A percentile compares a stretch with the other conserved stretches of the same genome.
Evolutionary conservation across 2,113 vertebrate species (phyloP).

Genomic region (Seriola rivoliana): DNA sequence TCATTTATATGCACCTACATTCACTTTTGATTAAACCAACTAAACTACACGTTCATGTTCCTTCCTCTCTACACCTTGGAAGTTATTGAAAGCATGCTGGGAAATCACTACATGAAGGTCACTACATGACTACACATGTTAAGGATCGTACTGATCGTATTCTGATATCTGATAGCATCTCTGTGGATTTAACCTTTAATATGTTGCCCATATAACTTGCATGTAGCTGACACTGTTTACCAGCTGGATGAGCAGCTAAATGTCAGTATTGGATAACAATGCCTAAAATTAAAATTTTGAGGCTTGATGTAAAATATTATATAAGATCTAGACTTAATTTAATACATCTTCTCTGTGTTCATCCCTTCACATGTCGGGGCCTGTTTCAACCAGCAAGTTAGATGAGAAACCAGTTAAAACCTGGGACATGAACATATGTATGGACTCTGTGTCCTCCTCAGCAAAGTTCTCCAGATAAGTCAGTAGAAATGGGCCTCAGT

Average conservation of each 20-base stretch:
- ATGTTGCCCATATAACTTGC: not conserved
- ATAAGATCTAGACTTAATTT: not conserved
- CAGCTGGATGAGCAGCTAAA: not conserved
- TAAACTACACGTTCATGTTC: not conserved
- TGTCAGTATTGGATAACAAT: not conserved
- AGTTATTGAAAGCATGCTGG: conserved; percentile 13
- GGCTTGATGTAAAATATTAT: not conserved
- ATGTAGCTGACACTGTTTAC: not conserved
- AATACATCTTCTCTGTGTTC: not conserved
- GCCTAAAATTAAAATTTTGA: not conserved
- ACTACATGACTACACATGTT: not conserved
- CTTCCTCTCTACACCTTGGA: not conserved
- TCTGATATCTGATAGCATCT: not conserved
- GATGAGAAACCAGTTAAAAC: conserved; percentile 8
- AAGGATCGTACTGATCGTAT: too few species aligned
- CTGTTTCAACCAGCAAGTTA: not conserved
- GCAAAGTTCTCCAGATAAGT: conserved; percentile 14
- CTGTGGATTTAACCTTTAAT: not conserved
- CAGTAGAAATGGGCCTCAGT: not conserved
- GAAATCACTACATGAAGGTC: conserved; percentile 3
- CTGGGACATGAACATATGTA: not conserved
- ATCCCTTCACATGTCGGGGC: not conserved
- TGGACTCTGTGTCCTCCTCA: not conserved
- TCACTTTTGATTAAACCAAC: not conserved
- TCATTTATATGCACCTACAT: not conserved